Evolutionary conservation across 35 echinoderm and acorn worm species (phyloP).

Genomic region (Patiria miniata): DNA sequence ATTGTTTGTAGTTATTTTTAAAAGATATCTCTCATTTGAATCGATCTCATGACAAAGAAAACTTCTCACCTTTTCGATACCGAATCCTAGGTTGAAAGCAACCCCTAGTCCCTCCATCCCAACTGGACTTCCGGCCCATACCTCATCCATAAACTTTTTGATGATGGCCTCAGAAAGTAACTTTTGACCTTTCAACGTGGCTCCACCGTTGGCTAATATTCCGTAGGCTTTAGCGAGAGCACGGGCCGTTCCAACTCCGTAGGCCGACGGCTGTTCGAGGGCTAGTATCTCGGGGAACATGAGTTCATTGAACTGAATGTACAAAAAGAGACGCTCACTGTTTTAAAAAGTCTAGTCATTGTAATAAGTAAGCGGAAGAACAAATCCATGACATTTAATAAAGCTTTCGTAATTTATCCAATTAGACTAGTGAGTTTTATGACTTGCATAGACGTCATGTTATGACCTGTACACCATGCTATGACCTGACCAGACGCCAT

Average conservation of each 20-base stretch:
- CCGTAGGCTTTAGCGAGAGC: slow-evolving; percentile 74
- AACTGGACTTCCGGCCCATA: background rate
- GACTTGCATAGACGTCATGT: no score
- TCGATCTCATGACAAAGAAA: background rate
- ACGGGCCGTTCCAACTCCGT: slow-evolving; percentile 74
- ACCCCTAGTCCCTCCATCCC: background rate
- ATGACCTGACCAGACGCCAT: no score
- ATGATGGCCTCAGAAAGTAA: background rate
- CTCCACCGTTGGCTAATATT: slow-evolving; percentile 65
- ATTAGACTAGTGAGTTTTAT: no score
- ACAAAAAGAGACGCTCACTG: no score
- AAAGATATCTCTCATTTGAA: background rate
- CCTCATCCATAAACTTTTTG: background rate
- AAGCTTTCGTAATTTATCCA: no score
- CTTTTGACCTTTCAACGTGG: background rate
- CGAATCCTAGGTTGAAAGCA: background rate
- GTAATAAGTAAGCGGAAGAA: no score
- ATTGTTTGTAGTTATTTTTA: background rate
- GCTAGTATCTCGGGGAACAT: background rate
- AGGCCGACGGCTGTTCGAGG: slow-evolving; percentile 63
- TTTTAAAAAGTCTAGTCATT: no score
- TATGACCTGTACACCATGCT: no score
- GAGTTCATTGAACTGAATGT: no score
- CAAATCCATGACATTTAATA: no score
- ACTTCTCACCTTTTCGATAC: background rate